These are phyloP conservation scores for Eupeodes corollae DNA, from an alignment of 1,140 invertebrate genomes.

Conservation along the genomic window DNA sequence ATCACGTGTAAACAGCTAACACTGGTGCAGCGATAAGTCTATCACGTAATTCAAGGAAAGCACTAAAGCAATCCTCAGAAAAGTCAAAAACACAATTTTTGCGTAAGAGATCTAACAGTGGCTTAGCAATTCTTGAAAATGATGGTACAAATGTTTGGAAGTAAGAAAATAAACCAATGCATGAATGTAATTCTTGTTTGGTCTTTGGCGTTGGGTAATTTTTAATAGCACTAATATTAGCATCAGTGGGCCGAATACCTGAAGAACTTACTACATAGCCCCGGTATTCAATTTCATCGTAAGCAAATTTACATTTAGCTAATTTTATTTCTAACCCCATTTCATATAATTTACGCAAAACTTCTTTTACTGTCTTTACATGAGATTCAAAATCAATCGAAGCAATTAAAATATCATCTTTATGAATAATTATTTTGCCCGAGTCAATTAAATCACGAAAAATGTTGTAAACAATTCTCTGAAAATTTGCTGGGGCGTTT, in stretches of 20 bases:
- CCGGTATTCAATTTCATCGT: conserved; percentile 10
- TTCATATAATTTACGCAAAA: conserved; percentile 4
- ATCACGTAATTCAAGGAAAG: conserved; percentile 7
- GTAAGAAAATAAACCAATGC: too few relatives aligned
- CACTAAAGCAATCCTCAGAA: not conserved
- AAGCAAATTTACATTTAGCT: conserved; percentile 9
- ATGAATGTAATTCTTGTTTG: not conserved
- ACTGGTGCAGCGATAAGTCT: conserved; percentile 8
- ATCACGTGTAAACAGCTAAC: conserved; percentile 9
- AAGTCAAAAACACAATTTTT: conserved; percentile 8
- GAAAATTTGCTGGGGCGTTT: conserved; percentile 14
- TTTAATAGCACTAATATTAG: not conserved
- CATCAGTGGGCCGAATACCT: conserved; percentile 8
- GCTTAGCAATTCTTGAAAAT: not conserved
- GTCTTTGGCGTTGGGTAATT: not conserved
- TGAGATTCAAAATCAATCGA: conserved; percentile 11
- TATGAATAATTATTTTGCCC: conserved; percentile 9
- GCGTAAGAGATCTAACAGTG: not conserved
- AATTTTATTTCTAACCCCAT: not conserved
- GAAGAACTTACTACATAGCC: conserved; percentile 13
- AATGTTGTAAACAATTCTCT: conserved; percentile 12
- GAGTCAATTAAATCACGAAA: not conserved
- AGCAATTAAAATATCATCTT: conserved; percentile 15
- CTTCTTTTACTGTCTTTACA: conserved; percentile 6
- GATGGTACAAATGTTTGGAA: conserved; percentile 1